Conservation (phyloP, 2,797 vertebrate species). For the Coendou prehensilis region DNA sequence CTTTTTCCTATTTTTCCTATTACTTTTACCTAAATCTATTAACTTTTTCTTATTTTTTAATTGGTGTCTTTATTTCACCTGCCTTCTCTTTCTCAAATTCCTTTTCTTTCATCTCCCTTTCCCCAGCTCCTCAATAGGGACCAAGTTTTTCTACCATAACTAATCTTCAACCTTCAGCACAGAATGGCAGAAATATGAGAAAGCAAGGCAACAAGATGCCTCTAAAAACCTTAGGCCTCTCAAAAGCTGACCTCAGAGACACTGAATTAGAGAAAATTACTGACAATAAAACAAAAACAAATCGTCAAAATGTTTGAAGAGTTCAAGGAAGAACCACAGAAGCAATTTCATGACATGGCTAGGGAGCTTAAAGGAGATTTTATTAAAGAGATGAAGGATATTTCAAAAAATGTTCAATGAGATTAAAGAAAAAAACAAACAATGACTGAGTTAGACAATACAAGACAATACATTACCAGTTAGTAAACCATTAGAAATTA, state of each 20-base stretch:
- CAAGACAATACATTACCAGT: background rate
- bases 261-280: background rate
- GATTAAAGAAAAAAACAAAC: background rate
- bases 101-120: background rate
- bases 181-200: background rate
- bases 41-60: too few relatives aligned
- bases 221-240: background rate
- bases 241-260: background rate
- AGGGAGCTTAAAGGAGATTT: background rate
- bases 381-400: background rate
- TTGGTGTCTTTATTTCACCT: too few relatives aligned
- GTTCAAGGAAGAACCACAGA: background rate
- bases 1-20: too few relatives aligned
- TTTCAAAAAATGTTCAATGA: background rate
- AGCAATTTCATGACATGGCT: background rate
- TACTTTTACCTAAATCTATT: too few relatives aligned
- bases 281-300: background rate
- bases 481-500: background rate
- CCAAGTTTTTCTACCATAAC: background rate
- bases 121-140: background rate
- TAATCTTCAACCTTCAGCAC: background rate
- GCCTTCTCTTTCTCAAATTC: too few relatives aligned
- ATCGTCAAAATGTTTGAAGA: background rate
- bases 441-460: background rate
- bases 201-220: background rate